Evolutionary conservation across 2,888 invertebrate species (phyloP), one percentile per base, ranked within the genome.

Genomic region (Polyommatus icarus): DNA sequence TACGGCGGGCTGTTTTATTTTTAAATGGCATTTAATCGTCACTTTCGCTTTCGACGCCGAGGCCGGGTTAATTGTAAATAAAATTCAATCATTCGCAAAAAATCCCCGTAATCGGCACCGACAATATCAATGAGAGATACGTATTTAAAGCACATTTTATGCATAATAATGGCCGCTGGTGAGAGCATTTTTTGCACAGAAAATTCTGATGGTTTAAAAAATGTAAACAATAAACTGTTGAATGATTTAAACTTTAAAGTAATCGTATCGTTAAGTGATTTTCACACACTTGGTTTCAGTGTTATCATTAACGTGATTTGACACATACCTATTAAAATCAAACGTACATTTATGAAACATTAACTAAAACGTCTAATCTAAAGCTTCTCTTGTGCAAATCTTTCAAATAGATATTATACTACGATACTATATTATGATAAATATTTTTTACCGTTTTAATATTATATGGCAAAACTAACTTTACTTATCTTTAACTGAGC

Each of bases 21-120:
- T 93, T 91, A 94, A 93, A 93, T 92, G 91, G 86, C 90, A 90
- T 93, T 93, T 92, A 92, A 94, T 93, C 89, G 90, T 91, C 92
- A 92, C 92, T 93, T 87, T 94, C 92, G 85, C 89, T 94, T 87
- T 94, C 92, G 80, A 61, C 87, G 88, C 87, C 89, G 90, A 87
- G 88, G 89, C 87, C 88, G 90, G 86, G 90, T 92, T 94, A 93
- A 93, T 94, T 93, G 93, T 93, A 93, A 93, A 94, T 94, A 93
- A 93, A 93, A 94, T 93, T 91, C 91, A 91, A 93, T 93, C 92
- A 93, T 91, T 93, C 90, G 92, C 89, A 91, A 93, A 93, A 93
- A 94, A 91, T 86, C 85, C 87, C 84, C 87, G 91, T 91, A 92
- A 93, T 92, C 90, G 90, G 85, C 87, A 85, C 85, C 89, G 88